phyloP scores from a whole-genome alignment of 2,797 vertebrate genomes.

The Lacerta agilis region DNA sequence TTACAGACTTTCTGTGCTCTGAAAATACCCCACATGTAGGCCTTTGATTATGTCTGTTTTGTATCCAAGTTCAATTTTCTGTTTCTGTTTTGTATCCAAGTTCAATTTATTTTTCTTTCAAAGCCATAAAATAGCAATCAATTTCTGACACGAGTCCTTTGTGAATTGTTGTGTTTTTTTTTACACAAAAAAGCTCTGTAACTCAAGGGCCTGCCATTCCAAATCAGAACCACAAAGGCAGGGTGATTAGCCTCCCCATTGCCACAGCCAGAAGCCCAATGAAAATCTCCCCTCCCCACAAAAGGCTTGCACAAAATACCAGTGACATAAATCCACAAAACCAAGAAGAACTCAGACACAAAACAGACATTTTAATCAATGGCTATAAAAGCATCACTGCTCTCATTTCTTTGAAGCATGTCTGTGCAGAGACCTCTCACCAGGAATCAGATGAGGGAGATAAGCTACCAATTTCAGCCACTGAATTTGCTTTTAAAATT shows the following conservation, averaged over 20 bases:
- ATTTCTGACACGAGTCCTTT: too few relatives aligned
- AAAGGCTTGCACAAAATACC: neutral
- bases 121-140: too few relatives aligned
- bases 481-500: neutral
- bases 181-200: neutral
- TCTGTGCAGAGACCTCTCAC: too few relatives aligned
- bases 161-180: neutral
- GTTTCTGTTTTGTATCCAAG: too few relatives aligned
- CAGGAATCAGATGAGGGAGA: neutral
- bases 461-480: neutral
- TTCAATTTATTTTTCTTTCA: too few relatives aligned
- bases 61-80: too few relatives aligned
- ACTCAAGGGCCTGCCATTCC: neutral
- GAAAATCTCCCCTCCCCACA: neutral
- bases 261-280: neutral
- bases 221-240: neutral
- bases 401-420: neutral
- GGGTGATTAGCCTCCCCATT: neutral
- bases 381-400: neutral
- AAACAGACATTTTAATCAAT: neutral
- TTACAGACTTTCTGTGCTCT: too few relatives aligned
- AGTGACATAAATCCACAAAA: neutral
- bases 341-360: neutral
- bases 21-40: too few relatives aligned
- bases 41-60: too few relatives aligned